Base-by-base conservation (phyloP, 2,797 vertebrate species). In the Sardinella longiceps region DNA sequence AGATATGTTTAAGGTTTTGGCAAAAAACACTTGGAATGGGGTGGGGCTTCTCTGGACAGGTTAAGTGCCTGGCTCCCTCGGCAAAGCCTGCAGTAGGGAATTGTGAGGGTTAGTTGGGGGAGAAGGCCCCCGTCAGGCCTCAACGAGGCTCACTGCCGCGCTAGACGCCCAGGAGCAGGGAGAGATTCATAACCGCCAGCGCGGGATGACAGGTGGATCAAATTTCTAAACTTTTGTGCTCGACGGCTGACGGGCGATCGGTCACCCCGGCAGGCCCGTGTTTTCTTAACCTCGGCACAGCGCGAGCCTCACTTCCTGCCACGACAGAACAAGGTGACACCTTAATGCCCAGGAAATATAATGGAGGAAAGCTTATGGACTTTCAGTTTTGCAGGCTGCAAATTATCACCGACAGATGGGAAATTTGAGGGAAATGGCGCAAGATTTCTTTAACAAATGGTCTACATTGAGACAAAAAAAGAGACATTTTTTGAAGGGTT, bases 281-380 rank as follows among this genome's bases (percentile, higher is more conserved):
- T 94, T 94, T 95, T 94, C 93, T 94, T 95, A 94, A 95, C 94
- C 95, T 90, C 37, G 53, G 88, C 90, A 90, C 90, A 91, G 92
- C 92, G 93, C 94, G 94, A 92, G 87, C 92, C 88, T 92, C 92
- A 94, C 94, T 93, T 94, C 93, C 94, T 94, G 92, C 90, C 25
- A 81, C 43, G 53, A 89, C 84, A 91, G 92, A 94, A 92, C 92
- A 81, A 84, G 93, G 92, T 94, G 93, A 94, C 92, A 93, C 92
- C 91, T 94, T 94, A 92, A 94, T 93, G 92, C 90, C 88, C 84
- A 92, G 91, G 91, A 92, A 93, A 94, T 93, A 92, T 90, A 92
- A 93, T 90, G 90, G 91, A 87, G 84, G 90, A 87, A 90, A 91
- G 89, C 89, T 92, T 91, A 91, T 91, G 89, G 91, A 91, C 90